phyloP scores from a whole-genome alignment of 1,140 invertebrate species.

The Drosophila micromelanica region DNA sequence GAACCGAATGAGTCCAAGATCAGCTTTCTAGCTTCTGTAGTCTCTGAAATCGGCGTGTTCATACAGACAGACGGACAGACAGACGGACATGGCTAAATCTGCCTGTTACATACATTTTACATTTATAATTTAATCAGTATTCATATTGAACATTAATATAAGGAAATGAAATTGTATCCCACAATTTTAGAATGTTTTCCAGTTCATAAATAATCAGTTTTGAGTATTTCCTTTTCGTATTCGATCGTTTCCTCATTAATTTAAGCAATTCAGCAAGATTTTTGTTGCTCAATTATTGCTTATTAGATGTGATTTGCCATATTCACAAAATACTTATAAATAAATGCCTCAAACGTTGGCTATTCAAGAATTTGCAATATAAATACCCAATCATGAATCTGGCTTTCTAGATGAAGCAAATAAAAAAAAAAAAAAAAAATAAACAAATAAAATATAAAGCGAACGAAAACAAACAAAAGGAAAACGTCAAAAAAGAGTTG shows the following conservation, averaged over 20 bases:
- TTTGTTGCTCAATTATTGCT: slow-evolving; percentile 15
- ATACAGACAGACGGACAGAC: no score
- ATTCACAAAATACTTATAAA: neutral
- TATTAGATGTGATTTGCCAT: slow-evolving; percentile 22
- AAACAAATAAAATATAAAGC: neutral
- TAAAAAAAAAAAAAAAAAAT: neutral
- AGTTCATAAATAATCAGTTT: neutral
- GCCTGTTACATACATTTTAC: no score
- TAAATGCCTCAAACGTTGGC: neutral
- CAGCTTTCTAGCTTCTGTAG: no score
- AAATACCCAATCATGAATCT: neutral
- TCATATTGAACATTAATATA: neutral
- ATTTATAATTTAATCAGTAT: neutral
- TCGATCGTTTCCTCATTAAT: neutral
- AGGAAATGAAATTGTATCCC: neutral
- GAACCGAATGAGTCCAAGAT: no score
- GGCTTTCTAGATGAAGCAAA: slow-evolving; percentile 11
- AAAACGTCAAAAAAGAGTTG: neutral
- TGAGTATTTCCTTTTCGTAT: neutral
- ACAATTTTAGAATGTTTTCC: neutral
- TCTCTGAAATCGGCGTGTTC: no score
- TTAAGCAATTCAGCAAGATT: slow-evolving; percentile 8
- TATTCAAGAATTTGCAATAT: slow-evolving; percentile 5
- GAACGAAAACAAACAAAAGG: neutral
- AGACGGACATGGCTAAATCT: no score